Conservation (phyloP, 2,797 vertebrate species). For the Microhierax caerulescens region DNA sequence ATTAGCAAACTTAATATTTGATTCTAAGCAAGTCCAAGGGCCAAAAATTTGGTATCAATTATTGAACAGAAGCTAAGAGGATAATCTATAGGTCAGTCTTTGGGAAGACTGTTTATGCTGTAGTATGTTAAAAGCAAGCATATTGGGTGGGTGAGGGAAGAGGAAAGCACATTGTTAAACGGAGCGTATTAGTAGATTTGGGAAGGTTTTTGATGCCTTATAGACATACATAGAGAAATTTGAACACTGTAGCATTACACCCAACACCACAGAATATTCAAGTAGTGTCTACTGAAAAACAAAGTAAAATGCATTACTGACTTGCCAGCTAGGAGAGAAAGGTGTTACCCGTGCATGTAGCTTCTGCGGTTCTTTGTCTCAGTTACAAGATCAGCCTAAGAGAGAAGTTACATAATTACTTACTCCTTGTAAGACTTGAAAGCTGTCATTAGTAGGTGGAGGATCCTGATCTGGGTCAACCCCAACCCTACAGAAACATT, state of each 20-base stretch:
- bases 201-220: not conserved
- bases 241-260: not conserved
- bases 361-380: not conserved
- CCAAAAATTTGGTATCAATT: not conserved
- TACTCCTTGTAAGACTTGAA: slow-evolving; percentile 96
- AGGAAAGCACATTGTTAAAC: not conserved
- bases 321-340: not conserved
- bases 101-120: not conserved
- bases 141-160: not conserved
- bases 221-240: rapidly evolving
- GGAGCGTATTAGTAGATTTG: not conserved
- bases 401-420: slow-evolving; percentile 71
- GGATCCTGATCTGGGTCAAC: slow-evolving; percentile 95
- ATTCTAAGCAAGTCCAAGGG: not conserved
- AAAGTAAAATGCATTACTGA: not conserved
- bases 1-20: not conserved
- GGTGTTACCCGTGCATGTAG: not conserved
- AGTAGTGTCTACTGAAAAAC: no score
- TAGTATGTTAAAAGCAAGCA: not conserved
- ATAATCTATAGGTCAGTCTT: not conserved
- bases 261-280: not conserved
- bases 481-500: slow-evolving; percentile 84
- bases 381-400: not conserved
- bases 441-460: slow-evolving; percentile 89
- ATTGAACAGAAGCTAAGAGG: not conserved